Base-by-base conservation (phyloP, 92 coral and sea anemone genomes). In the Palythoa grandiflora region DNA sequence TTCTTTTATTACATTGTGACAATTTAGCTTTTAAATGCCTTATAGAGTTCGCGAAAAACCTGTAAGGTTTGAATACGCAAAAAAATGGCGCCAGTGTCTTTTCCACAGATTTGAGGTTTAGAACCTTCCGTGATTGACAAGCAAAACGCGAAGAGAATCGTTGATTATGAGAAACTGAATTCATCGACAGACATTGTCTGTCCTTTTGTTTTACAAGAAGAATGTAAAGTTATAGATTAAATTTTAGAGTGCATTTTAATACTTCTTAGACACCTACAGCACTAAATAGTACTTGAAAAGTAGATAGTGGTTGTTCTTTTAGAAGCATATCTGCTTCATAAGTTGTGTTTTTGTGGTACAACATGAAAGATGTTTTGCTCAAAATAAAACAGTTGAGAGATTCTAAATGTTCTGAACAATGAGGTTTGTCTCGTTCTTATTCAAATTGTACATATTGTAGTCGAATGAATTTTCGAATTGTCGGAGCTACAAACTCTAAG, bases 381-480 rank as follows among this genome's bases (percentile, higher is more conserved):
- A 19, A 38, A 71, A 54, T 52, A 71, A 73, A 36, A 72, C 78
- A 83, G 75, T 44, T 36, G 84, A 71, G 57, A 83, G 78, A 76
- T 72, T 16, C 44, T 70, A 70, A 53, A 80, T 63, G 61, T 63
- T 47, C 61, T 81, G 38, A 81, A 60, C 66, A 65, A 66, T 39
- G 80, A 50, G 71, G 61, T 79, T 75, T 83, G 91, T 84, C 83
- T 91, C 89, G 84, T 61, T 87, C 73, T 76, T 87, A 91, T 91
- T 91, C 93, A 91, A 83, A 91, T 91, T 61, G 70, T 38, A 61
- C 83, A 61, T 79, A 79, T 88, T 89, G 91, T 87, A 77, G 75
- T 84, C 79, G 38, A 71, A 77, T 54, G 90, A 71, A 88, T 70
- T 47, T 92, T 53, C 77, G 93, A 85, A 75, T 73, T 79, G 60